Evolutionary conservation across 2,113 vertebrate genomes (phyloP), one percentile per base, ranked within the genome.

Genomic region (Microcebus ravelobensis): DNA sequence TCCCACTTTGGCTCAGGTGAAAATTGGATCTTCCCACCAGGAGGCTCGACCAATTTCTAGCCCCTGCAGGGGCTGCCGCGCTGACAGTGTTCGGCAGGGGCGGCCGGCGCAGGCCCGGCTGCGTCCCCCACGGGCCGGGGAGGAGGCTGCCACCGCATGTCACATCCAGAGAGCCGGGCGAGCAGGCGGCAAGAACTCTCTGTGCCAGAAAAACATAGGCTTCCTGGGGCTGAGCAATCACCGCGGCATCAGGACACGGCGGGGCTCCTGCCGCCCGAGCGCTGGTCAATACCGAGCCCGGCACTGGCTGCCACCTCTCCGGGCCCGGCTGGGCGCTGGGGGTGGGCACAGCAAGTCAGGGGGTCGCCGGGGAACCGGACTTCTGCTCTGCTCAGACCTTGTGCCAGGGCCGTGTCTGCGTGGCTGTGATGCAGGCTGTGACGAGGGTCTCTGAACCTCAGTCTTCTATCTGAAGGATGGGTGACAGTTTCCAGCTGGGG

Each of bases 21-120:
- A 91, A 96, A 96, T 84, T 97, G 79, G 34, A 96, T 93, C 86
- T 97, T 93, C 96, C 68, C 96, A 91, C 36, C 36, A 3, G 95
- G 92, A 79, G 79, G 42, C n/a, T 70, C 55, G 68, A 25, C 67
- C 97, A 95, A 84, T 96, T 95, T 86, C 34, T n/a, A 57, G 93
- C 91, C 89, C 89, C 94, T 74, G 95, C 79, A 10, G 95, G 81
- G 31, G 21, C 81, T 25, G 52, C 39, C 4, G 15, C 6, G 20
- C 21, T 95, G 77, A 65, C 29, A 14, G 36, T 0, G 0, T 3
- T 21, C 36, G 3, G 42, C 9, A 12, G 82, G n/a, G 74, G 3
- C 0, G 25, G 36, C 12, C 31, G 0, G 14, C 14, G 1, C 4
- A 0, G 85, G 29, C 74, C 74, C 2, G 73, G 36, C 82, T 0